Percentiles rank a stretch among this genome's conserved stretches.
Evolutionary conservation across 2,113 vertebrate species (phyloP).

Genomic region (Meles meles): DNA sequence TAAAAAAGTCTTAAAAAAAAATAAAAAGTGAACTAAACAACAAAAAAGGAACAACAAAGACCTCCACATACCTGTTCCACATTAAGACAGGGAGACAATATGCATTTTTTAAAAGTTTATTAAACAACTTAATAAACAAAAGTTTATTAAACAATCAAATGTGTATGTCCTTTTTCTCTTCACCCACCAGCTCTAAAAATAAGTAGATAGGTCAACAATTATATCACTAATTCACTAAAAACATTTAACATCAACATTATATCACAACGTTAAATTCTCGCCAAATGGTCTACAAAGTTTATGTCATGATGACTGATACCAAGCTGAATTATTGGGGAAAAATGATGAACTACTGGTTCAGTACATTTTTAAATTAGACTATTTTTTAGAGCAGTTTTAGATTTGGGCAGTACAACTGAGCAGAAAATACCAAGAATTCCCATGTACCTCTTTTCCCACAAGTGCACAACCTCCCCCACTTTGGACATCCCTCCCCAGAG

Average conservation of each 20-base stretch:
- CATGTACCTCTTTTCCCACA: not conserved
- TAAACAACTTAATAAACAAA: not conserved
- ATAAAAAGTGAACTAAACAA: not conserved
- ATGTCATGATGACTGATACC: not conserved
- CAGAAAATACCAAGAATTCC: not conserved
- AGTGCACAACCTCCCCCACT: not conserved
- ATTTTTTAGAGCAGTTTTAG: not conserved
- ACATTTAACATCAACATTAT: not conserved
- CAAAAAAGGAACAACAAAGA: not conserved
- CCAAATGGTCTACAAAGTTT: not conserved
- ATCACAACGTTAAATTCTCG: constrained; percentile 12
- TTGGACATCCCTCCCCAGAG: not conserved
- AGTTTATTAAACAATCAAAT: not conserved
- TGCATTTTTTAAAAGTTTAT: not conserved
- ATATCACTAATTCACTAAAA: not conserved
- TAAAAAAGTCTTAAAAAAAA: not conserved
- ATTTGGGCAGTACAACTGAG: not conserved
- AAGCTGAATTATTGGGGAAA: not conserved
- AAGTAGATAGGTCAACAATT: not conserved
- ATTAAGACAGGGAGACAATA: not conserved
- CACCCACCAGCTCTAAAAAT: not conserved
- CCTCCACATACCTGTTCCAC: not conserved
- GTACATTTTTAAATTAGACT: not conserved
- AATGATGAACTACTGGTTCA: not conserved
- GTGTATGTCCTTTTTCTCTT: not conserved